Evolutionary conservation across 2,797 vertebrate genomes (phyloP), one percentile per base, ranked within the genome.

Genomic region (Lagocephalus sceleratus): DNA sequence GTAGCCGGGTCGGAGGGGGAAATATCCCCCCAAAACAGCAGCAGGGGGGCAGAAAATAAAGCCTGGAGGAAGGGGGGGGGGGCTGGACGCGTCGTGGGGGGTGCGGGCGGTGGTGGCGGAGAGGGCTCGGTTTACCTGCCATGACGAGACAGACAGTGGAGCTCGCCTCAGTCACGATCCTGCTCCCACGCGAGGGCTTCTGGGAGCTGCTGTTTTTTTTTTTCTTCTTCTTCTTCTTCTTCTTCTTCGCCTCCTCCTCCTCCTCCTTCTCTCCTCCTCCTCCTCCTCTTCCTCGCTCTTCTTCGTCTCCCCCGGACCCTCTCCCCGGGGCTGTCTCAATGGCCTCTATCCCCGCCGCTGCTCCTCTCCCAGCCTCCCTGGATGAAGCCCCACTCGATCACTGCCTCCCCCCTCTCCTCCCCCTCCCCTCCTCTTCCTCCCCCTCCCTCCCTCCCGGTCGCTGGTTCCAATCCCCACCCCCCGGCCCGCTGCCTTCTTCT

Each of bases 131-230:
- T n/a, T 81, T 91, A 92, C 91, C 91, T 91, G 91, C 91, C 91
- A 92, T 92, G 86, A 82, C 67, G 87, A 87, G 84, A 85, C 80
- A 83, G 71, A 81, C 83, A 80, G 84, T 76, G 87, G 84, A 67
- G 83, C 84, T 86, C 45, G 61, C 58, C 84, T 84, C 83, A 63
- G 81, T 87, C 85, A 85, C 84, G 84, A 85, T 81, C 82, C 79
- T 71, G 77, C 65, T 86, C 87, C 85, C 87, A 84, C 84, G 79
- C 87, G 72, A 22, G 65, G 75, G 43, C 75, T 76, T 71, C 72
- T 78, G 76, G 79, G 78, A 71, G 77, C 57, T 60, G 86, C 85
- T 84, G 85, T 42, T 85, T 72, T 86, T 42, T 85, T 72, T 32
- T 64, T 73, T 79, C 65, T 63, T 58, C 63, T 49, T 26, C 5